These are phyloP conservation scores for Seriola aureovittata DNA, from an alignment of 2,113 vertebrate species.

Conservation along the genomic window DNA sequence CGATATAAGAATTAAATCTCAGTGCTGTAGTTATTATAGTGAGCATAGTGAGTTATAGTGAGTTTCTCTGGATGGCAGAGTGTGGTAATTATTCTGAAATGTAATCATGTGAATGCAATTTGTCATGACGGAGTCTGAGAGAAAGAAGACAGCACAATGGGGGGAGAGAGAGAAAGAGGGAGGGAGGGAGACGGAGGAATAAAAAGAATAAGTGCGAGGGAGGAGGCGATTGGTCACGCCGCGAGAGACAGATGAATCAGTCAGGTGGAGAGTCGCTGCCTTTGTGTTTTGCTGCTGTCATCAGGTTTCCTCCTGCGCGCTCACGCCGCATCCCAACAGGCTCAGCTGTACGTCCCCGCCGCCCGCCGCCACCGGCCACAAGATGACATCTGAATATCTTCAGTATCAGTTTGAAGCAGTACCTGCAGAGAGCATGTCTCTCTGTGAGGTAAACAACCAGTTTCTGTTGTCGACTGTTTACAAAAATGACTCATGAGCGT, in stretches of 20 bases:
- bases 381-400: too few species aligned
- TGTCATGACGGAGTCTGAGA: slow-evolving; percentile 21
- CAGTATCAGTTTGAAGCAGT: too few species aligned
- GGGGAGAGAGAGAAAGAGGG: too few species aligned
- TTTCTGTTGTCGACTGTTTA: too few species aligned
- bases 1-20: slow-evolving; percentile 27
- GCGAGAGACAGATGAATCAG: slow-evolving; percentile 30
- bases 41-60: not conserved
- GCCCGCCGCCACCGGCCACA: not conserved
- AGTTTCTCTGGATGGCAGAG: slow-evolving; percentile 38
- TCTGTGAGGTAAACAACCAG: too few species aligned
- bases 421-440: too few species aligned
- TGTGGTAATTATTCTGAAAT: slow-evolving; percentile 34
- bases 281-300: slow-evolving; percentile 44
- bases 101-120: slow-evolving; percentile 46
- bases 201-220: too few species aligned
- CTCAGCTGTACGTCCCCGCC: not conserved
- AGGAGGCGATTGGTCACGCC: slow-evolving; percentile 21
- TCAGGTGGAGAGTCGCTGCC: not conserved
- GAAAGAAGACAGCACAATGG: not conserved
- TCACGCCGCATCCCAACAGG: not conserved
- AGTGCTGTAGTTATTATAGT: not conserved
- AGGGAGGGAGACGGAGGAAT: too few species aligned
- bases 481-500: too few species aligned
- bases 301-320: slow-evolving; percentile 31